These are phyloP conservation scores for Ditula angustiorana DNA, from an alignment of 2,888 invertebrate species.

Conservation along the genomic window DNA sequence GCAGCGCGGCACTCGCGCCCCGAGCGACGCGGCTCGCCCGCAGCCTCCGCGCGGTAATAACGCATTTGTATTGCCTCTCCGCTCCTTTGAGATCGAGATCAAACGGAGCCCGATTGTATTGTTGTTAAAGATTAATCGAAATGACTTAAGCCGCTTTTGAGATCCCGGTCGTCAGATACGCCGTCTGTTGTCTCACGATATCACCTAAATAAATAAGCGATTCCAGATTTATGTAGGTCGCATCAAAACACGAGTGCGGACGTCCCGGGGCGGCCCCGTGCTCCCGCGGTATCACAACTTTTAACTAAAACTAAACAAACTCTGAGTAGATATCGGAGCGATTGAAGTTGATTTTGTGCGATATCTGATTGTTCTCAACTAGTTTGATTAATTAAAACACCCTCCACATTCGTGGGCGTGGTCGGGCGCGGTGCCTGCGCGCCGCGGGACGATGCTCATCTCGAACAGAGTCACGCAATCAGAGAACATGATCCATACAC, in stretches of 20 bases:
- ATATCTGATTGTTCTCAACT: slow-evolving; percentile 15
- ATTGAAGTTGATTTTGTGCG: slow-evolving; percentile 8
- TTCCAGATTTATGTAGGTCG: slow-evolving; percentile 2
- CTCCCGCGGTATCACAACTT: background rate
- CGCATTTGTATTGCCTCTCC: background rate
- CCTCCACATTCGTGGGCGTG: slow-evolving; percentile 12
- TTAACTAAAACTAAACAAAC: slow-evolving; percentile 12
- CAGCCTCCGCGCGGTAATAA: background rate
- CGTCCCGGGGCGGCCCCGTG: background rate
- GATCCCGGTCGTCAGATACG: slow-evolving; percentile 13
- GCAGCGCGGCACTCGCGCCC: background rate
- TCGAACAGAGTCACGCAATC: too few relatives aligned
- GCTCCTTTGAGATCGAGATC: slow-evolving; percentile 23
- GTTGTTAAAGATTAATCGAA: slow-evolving; percentile 37
- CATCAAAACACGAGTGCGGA: background rate
- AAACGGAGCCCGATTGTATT: slow-evolving; percentile 18
- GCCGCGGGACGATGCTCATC: too few relatives aligned
- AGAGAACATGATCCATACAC: too few relatives aligned
- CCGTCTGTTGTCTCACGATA: slow-evolving; percentile 15
- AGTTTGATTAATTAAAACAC: slow-evolving; percentile 23
- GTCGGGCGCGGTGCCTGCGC: background rate
- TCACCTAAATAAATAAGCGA: slow-evolving; percentile 25
- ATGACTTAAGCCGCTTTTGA: slow-evolving; percentile 11
- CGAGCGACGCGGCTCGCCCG: background rate
- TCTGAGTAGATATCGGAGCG: slow-evolving; percentile 3